Conservation (phyloP, 2,797 vertebrate genomes). For the Phrynocephalus vlangalii region DNA sequence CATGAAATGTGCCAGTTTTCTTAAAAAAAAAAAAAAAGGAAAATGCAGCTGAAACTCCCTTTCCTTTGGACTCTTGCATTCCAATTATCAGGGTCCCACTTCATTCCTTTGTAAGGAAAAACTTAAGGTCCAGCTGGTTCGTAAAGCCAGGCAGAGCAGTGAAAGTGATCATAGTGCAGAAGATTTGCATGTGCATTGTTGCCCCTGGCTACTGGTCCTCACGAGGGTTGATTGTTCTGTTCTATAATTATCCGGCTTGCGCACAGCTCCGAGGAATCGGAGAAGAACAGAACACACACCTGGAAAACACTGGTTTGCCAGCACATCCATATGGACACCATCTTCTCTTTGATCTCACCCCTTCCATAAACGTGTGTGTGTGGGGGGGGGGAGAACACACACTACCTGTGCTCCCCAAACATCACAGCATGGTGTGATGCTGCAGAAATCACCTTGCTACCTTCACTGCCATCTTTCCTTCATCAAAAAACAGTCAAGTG, state of each 20-base stretch:
- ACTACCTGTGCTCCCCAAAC: constrained; percentile 14
- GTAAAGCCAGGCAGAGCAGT: constrained; percentile 21
- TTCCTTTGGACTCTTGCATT: constrained; percentile 43
- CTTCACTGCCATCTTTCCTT: background rate
- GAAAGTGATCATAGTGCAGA: constrained; percentile 23
- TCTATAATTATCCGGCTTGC: constrained; percentile 29
- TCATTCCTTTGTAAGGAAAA: constrained; percentile 26
- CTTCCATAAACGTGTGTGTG: background rate
- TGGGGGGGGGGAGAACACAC: no score
- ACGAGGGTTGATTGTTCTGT: constrained; percentile 38
- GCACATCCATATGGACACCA: constrained; percentile 13
- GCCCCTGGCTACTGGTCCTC: constrained; percentile 44
- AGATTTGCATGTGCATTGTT: constrained; percentile 23
- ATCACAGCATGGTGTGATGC: background rate
- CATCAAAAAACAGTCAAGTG: constrained; percentile 17
- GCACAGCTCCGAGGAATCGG: constrained; percentile 36
- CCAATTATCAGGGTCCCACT: constrained; percentile 44
- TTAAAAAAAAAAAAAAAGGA: constrained; percentile 31
- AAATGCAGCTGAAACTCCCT: constrained; percentile 45
- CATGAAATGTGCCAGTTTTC: constrained; percentile 14
- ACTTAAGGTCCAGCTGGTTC: constrained; percentile 45
- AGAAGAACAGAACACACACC: constrained; percentile 12
- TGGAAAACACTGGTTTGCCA: constrained; percentile 38
- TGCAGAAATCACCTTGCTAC: background rate
- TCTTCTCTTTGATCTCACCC: constrained; percentile 37